phyloP scores from a whole-genome alignment of 2,113 vertebrate genomes.

The Chiloscyllium plagiosum region DNA sequence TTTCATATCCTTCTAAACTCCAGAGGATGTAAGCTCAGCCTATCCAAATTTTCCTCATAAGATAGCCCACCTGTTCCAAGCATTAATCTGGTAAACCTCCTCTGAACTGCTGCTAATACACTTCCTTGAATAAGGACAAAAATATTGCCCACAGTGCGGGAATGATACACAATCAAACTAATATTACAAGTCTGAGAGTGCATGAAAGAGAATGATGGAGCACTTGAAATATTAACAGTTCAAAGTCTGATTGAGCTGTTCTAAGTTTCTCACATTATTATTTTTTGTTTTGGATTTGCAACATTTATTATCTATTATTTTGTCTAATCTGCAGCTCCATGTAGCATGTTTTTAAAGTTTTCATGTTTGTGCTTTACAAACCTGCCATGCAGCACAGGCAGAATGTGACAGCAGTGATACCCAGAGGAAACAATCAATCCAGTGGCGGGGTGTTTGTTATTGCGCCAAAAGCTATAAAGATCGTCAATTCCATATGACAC shows the following conservation, averaged over 20 bases:
- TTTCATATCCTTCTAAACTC: no score
- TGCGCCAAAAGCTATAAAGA: slow-evolving; percentile 84
- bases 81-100: no score
- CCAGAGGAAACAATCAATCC: slow-evolving; percentile 84
- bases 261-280: neutral
- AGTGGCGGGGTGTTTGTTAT: slow-evolving; percentile 57
- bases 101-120: no score
- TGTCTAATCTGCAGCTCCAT: neutral
- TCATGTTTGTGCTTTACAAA: slow-evolving; percentile 47
- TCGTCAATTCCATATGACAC: slow-evolving; percentile 84
- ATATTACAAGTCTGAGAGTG: no score
- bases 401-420: slow-evolving; percentile 85
- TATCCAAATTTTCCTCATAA: no score
- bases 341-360: neutral
- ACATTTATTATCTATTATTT: neutral
- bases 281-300: neutral
- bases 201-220: neutral
- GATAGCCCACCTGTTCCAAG: no score
- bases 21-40: no score
- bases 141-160: no score
- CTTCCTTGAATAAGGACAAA: no score
- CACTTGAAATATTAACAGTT: neutral
- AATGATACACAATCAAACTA: no score
- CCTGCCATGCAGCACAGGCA: slow-evolving; percentile 88
- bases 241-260: neutral